A percentile compares a stretch with the other conserved stretches of the same genome.
Evolutionary conservation across 2,888 invertebrate genomes (phyloP).

Genomic region (Lithophane socia): DNA sequence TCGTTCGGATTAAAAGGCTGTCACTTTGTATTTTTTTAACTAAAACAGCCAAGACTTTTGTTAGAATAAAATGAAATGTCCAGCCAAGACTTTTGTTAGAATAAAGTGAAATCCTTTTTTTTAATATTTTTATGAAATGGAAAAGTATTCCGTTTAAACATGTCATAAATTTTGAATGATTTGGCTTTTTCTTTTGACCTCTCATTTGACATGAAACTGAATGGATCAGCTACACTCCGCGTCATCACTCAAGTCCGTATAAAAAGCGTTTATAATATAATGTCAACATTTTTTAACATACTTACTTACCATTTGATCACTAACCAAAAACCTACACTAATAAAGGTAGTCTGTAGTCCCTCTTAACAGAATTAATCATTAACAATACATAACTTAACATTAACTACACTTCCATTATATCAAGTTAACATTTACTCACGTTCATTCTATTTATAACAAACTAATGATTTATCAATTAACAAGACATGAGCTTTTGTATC

Average conservation of each 20-base stretch:
- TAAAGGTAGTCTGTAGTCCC: background rate
- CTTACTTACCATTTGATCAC: no score
- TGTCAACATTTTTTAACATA: no score
- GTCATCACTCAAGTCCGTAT: no score
- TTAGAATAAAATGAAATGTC: background rate
- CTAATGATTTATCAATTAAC: constrained; percentile 15
- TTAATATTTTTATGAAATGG: background rate
- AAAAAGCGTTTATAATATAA: no score
- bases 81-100: background rate
- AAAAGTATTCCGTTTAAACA: background rate
- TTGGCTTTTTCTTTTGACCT: no score
- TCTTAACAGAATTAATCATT: background rate
- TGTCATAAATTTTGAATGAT: no score
- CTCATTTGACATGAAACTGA: no score
- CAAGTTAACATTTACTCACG: background rate
- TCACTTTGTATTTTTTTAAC: background rate
- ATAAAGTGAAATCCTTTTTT: background rate
- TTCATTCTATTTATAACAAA: background rate
- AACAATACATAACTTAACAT: background rate
- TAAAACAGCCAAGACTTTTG: background rate
- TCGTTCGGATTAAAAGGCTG: background rate
- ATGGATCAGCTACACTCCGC: no score
- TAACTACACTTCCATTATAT: background rate
- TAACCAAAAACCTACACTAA: no score
- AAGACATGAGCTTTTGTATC: constrained; percentile 12